These are phyloP conservation scores for Julus scandinavius DNA, from an alignment of 2,888 invertebrate genomes.

Conservation along the genomic window DNA sequence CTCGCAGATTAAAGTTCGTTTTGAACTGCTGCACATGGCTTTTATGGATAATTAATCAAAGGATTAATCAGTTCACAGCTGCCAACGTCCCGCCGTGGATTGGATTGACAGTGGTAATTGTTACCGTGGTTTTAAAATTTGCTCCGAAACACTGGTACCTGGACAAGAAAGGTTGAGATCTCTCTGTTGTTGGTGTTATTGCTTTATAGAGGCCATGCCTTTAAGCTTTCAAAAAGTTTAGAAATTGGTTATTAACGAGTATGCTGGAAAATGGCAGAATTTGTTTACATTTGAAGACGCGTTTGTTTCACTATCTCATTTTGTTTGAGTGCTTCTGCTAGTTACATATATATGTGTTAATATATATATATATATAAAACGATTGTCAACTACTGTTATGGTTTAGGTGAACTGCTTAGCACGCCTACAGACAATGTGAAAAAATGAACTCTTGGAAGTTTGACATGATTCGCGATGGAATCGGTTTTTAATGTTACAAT, in stretches of 20 bases:
- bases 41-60: neutral
- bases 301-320: conserved; percentile 33
- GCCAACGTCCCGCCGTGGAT: neutral
- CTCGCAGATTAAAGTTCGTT: neutral
- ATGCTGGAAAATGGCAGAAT: conserved; percentile 9
- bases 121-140: conserved; percentile 11
- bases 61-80: neutral
- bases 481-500: conserved; percentile 2
- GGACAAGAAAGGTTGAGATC: conserved; percentile 13
- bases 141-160: conserved; percentile 33
- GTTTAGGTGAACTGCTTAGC: neutral
- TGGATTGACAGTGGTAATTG: conserved; percentile 11
- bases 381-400: conserved; percentile 15
- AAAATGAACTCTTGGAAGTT: neutral
- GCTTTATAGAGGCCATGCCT: conserved; percentile 21
- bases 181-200: conserved; percentile 29
- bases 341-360: conserved; percentile 33
- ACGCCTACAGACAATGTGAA: neutral
- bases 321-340: conserved; percentile 1
- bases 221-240: conserved; percentile 21
- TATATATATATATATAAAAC: conserved; percentile 1
- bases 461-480: neutral
- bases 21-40: neutral
- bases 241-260: conserved; percentile 21
- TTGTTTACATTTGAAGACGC: neutral